Percentiles rank a stretch among this genome's conserved stretches.
These are phyloP conservation scores for Microctonus brassicae DNA, from an alignment of 2,888 invertebrate species.

Conservation along the genomic window DNA sequence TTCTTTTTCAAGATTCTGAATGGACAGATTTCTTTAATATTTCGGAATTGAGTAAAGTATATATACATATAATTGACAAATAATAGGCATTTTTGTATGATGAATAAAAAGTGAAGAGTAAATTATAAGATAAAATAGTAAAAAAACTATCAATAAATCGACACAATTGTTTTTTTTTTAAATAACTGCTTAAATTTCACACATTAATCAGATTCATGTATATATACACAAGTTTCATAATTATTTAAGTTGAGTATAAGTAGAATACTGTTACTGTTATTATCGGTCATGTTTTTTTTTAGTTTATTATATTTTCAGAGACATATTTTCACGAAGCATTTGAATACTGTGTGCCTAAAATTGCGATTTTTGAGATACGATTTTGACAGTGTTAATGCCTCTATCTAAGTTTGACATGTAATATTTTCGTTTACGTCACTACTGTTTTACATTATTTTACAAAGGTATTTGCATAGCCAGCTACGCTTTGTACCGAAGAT, in stretches of 20 bases:
- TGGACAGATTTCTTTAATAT: conserved; percentile 7
- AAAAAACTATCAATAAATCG: conserved; percentile 52
- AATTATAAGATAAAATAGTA: conserved; percentile 49
- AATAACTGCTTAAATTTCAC: conserved; percentile 27
- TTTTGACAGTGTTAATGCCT: too few species aligned
- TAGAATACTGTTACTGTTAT: conserved; percentile 41
- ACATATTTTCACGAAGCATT: conserved; percentile 1
- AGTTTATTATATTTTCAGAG: conserved; percentile 4
- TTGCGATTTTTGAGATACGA: background rate
- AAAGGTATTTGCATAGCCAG: conserved; percentile 52
- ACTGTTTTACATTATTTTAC: conserved; percentile 32
- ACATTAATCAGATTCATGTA: conserved; percentile 36
- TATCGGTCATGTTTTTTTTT: background rate
- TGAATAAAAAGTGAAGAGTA: conserved; percentile 41
- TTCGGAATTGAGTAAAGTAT: background rate
- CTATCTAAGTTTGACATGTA: too few species aligned
- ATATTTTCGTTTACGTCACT: background rate
- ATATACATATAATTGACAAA: conserved; percentile 44
- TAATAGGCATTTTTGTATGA: conserved; percentile 48
- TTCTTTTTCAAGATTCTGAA: too few species aligned
- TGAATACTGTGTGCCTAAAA: background rate
- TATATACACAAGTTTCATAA: conserved; percentile 40
- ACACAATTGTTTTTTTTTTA: conserved; percentile 41
- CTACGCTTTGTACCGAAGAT: conserved; percentile 50
- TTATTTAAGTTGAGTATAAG: conserved; percentile 46